Base-by-base conservation (phyloP, 2,888 invertebrate species). In the Napeogenes inachia region DNA sequence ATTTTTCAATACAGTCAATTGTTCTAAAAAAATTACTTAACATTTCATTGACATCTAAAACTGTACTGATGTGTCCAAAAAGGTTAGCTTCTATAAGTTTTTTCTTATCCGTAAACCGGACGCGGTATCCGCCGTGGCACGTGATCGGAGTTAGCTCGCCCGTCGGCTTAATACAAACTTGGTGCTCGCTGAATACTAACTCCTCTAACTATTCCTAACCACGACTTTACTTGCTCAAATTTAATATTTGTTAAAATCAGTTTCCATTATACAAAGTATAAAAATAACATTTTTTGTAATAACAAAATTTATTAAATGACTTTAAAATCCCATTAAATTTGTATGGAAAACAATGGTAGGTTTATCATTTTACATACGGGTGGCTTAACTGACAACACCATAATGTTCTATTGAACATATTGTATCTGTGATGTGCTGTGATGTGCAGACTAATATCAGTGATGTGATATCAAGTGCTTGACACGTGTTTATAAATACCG, bases 111-210 rank as follows among this genome's bases (percentile, higher is more conserved):
- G 57, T 62, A 69, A 72, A 84, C 87, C 88, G 88, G 88, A 88
- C 82, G 85, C 81, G 79, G 77, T 85, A 85, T 88, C 88, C 89
- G 88, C 72, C 73, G 69, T 64, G 68, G 79, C 77, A 78, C 89
- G 89, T 89, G 89, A 88, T 82, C 79, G 68, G 81, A 71, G 78
- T 83, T 73, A 73, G 77, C 77, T 71, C 65, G 67, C 64, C 65
- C 62, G 73, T 69, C 73, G 79, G 81, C 80, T 80, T 73, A 64
- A 78, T 71, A 76, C 77, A 77, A 75, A 75, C 75, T 69, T 67
- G 68, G 71, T 70, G 72, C 67, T 71, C 73, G 71, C 75, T 81
- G 87, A 84, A 87, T 87, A 78, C 82, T 80, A 63, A 85, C 50
- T 30, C 30, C 50, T 12, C 8, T 30, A 30, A 50, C 50, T 50